A percentile compares a stretch with the other conserved stretches of the same genome.
Conservation (phyloP, 1,140 invertebrate species). For the Armadillidium nasatum region DNA sequence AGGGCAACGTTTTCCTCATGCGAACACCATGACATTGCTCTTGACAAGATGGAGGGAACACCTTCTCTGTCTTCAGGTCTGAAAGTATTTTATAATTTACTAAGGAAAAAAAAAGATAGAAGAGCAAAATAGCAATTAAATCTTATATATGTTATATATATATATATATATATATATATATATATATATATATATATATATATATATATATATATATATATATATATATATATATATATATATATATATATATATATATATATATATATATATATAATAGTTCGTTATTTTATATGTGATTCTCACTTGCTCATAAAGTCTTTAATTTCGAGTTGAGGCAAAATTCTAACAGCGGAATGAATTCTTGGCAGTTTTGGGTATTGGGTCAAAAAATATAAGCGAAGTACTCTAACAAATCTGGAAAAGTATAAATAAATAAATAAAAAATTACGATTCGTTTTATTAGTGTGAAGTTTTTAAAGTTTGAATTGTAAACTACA, state of each 20-base stretch:
- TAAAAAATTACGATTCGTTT: not conserved
- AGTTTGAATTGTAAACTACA: too few relatives aligned
- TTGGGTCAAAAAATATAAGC: not conserved
- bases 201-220: too few relatives aligned
- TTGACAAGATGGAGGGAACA: slow-evolving; percentile 23
- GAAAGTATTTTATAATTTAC: not conserved
- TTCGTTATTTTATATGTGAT: too few relatives aligned
- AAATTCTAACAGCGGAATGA: not conserved
- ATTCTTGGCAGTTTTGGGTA: not conserved
- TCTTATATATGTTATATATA: too few relatives aligned
- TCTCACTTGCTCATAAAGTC: not conserved
- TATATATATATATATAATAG: too few relatives aligned
- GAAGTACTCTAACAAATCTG: not conserved
- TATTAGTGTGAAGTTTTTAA: too few relatives aligned
- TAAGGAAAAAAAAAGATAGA: too few relatives aligned
- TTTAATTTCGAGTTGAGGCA: not conserved
- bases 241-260: too few relatives aligned
- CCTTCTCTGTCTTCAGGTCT: slow-evolving; percentile 3
- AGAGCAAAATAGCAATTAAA: too few relatives aligned
- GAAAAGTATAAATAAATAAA: not conserved
- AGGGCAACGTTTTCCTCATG: slow-evolving; percentile 1
- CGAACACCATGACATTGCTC: slow-evolving; percentile 27
- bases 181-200: too few relatives aligned
- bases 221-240: too few relatives aligned
- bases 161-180: too few relatives aligned